Evolutionary conservation across 2,113 vertebrate genomes (phyloP).

Genomic region (Hylia prasina): DNA sequence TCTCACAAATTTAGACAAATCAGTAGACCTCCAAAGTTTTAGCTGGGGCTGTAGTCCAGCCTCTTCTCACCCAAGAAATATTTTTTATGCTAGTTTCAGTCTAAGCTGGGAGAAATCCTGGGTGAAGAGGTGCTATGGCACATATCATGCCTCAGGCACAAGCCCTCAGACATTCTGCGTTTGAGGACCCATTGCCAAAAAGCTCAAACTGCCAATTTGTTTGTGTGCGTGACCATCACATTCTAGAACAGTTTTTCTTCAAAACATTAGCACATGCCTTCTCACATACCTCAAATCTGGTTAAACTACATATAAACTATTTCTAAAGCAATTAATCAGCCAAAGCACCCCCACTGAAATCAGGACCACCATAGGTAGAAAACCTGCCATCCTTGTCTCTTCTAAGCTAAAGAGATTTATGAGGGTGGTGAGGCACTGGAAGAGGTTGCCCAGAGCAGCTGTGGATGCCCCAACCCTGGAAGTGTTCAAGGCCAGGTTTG

Average conservation of each 20-base stretch:
- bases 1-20: background rate
- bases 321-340: background rate
- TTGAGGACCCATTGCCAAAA: background rate
- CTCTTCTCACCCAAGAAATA: background rate
- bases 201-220: background rate
- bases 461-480: background rate
- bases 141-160: rapidly evolving
- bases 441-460: background rate
- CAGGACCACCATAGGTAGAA: background rate
- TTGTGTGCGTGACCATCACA: background rate
- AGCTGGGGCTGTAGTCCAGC: background rate
- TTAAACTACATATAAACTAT: background rate
- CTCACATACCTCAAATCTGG: background rate
- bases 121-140: background rate
- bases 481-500: background rate
- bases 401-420: background rate
- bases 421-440: background rate
- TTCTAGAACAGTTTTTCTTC: background rate
- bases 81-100: background rate
- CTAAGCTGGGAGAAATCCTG: background rate
- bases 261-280: background rate
- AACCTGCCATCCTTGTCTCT: background rate
- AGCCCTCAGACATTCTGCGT: background rate
- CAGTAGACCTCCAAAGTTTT: background rate
- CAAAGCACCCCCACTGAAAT: background rate